Conservation (phyloP, 2,113 vertebrate genomes). For the Platichthys flesus region DNA sequence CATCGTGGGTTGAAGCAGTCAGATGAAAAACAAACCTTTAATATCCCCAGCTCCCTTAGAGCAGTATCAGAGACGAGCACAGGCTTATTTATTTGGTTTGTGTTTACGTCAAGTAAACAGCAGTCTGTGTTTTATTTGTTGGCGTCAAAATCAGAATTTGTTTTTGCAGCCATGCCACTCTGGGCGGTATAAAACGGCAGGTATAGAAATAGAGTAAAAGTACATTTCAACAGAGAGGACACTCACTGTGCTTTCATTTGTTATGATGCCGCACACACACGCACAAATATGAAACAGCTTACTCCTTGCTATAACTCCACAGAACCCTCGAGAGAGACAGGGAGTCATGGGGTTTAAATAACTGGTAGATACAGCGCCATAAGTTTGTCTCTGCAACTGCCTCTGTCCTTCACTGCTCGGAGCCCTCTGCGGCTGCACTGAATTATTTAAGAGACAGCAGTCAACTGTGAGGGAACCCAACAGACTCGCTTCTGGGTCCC, state of each 20-base stretch:
- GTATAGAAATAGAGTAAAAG: background rate
- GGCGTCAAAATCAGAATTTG: background rate
- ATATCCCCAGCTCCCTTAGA: background rate
- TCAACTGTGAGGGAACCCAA: constrained; percentile 59
- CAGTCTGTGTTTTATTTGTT: background rate
- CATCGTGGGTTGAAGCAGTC: no score
- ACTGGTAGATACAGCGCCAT: constrained; percentile 21
- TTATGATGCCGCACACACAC: constrained; percentile 1
- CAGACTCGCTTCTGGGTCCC: constrained; percentile 52
- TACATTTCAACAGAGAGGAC: constrained; percentile 6
- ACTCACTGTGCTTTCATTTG: background rate
- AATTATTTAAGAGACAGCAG: constrained; percentile 75
- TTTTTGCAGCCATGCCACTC: background rate
- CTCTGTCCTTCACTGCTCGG: constrained; percentile 42
- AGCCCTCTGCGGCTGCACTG: constrained; percentile 58
- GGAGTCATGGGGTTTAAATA: constrained; percentile 36
- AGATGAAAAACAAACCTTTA: background rate
- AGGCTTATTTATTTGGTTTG: background rate
- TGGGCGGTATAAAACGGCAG: background rate
- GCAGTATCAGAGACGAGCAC: background rate
- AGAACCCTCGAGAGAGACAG: background rate
- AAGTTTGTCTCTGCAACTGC: constrained; percentile 43
- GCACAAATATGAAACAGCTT: constrained; percentile 5
- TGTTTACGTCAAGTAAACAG: background rate
- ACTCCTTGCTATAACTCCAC: constrained; percentile 11